These are phyloP conservation scores for Amphiprion clarkii DNA, from an alignment of 2,797 vertebrate species.

Conservation along the genomic window DNA sequence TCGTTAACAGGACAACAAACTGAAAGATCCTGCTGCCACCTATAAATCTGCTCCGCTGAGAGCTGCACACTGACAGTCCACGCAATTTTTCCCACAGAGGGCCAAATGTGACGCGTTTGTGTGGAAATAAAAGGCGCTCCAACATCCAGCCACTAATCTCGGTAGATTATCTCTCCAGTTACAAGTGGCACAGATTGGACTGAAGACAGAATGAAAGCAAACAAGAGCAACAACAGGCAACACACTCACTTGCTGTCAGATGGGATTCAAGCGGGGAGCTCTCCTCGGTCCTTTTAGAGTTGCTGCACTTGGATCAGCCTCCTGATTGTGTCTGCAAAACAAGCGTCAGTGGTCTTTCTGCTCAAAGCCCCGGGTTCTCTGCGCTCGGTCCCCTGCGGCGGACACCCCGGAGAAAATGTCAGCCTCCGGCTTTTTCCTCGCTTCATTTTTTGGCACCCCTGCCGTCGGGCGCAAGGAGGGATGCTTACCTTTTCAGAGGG, in stretches of 20 bases:
- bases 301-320: slow-evolving; percentile 68
- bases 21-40: neutral
- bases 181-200: slow-evolving; percentile 60
- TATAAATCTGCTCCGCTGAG: neutral
- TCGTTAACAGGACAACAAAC: slow-evolving; percentile 11
- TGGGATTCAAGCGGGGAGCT: slow-evolving; percentile 69
- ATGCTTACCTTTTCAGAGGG: slow-evolving; percentile 53
- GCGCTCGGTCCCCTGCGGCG: slow-evolving; percentile 73
- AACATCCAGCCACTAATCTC: slow-evolving; percentile 48
- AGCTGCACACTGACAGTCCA: slow-evolving; percentile 2
- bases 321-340: slow-evolving; percentile 67
- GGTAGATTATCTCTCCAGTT: slow-evolving; percentile 59
- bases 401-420: slow-evolving; percentile 75
- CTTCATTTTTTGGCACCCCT: slow-evolving; percentile 71
- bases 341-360: slow-evolving; percentile 55
- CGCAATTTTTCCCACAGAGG: neutral
- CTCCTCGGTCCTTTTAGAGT: slow-evolving; percentile 66
- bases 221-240: slow-evolving; percentile 58
- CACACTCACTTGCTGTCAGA: slow-evolving; percentile 80
- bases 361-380: slow-evolving; percentile 60
- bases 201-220: slow-evolving; percentile 62
- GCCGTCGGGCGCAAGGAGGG: slow-evolving; percentile 37
- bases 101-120: slow-evolving; percentile 37
- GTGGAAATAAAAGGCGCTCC: slow-evolving; percentile 48
- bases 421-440: slow-evolving; percentile 67